Evolutionary conservation across 2,797 vertebrate genomes (phyloP).

Genomic region (Huso huso): DNA sequence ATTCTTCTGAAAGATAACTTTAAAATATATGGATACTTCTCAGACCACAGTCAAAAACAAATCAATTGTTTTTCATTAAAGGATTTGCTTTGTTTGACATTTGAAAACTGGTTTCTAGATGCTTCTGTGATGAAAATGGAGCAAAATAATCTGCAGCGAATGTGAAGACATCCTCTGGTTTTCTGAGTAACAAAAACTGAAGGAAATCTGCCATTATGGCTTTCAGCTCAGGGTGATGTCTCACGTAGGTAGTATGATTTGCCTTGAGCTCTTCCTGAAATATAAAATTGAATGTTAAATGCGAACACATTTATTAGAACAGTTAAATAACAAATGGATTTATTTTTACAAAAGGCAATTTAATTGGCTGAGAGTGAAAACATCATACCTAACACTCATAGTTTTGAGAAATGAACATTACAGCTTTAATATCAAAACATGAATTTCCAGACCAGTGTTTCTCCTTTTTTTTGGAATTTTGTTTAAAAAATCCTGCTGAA

Average conservation of each 20-base stretch:
- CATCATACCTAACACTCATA: too few species aligned
- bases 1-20: too few species aligned
- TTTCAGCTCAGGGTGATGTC: constrained; percentile 72
- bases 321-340: too few species aligned
- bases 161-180: constrained; percentile 64
- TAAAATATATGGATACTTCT: too few species aligned
- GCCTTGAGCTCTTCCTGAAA: constrained; percentile 71
- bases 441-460: too few species aligned
- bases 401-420: too few species aligned
- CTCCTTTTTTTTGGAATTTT: too few species aligned
- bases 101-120: constrained; percentile 22
- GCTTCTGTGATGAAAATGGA: constrained; percentile 36
- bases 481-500: too few species aligned
- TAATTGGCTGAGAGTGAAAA: too few species aligned
- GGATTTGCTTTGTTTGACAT: constrained; percentile 1
- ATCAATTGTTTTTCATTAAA: neutral
- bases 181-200: constrained; percentile 72
- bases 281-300: neutral
- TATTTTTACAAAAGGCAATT: neutral
- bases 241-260: constrained; percentile 62
- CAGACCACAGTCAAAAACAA: too few species aligned
- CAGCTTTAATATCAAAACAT: too few species aligned
- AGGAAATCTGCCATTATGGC: constrained; percentile 77
- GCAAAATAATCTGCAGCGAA: constrained; percentile 76
- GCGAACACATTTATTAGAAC: neutral